phyloP scores from a whole-genome alignment of 2,113 vertebrate species.

The Butorides virescens region DNA sequence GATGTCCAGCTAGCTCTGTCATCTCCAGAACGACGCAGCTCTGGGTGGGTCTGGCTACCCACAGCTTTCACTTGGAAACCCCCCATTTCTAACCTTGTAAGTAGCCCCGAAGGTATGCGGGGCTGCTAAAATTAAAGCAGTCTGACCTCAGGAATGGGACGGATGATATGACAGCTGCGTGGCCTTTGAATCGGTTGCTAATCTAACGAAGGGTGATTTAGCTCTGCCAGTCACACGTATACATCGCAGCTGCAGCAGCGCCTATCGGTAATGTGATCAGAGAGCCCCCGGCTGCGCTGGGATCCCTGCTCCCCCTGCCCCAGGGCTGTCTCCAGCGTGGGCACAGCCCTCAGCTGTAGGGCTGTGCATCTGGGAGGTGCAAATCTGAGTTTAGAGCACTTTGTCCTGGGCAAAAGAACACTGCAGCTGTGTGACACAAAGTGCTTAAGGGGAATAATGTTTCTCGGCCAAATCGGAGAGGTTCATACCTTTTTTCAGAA shows the following conservation, averaged over 20 bases:
- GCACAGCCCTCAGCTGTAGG: not conserved
- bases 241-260: not conserved
- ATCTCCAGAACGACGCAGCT: not conserved
- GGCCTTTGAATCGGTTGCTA: constrained; percentile 11
- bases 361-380: accelerated
- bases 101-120: not conserved
- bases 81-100: constrained; percentile 33
- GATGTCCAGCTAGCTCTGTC: not conserved
- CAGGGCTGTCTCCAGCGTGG: not conserved
- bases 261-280: not conserved
- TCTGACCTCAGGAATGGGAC: not conserved
- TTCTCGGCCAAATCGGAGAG: not conserved
- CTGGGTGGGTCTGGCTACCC: not conserved
- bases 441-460: not conserved
- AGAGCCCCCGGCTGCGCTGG: not conserved
- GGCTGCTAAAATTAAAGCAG: constrained; percentile 52
- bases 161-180: constrained; percentile 32
- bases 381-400: not conserved
- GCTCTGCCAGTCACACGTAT: not conserved
- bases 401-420: not conserved
- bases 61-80: constrained; percentile 23
- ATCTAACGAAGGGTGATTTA: not conserved
- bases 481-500: not conserved
- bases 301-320: not conserved
- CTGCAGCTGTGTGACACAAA: not conserved